These are phyloP conservation scores for Fissipunctia ypsillon DNA, from an alignment of 2,888 invertebrate species.

Conservation along the genomic window DNA sequence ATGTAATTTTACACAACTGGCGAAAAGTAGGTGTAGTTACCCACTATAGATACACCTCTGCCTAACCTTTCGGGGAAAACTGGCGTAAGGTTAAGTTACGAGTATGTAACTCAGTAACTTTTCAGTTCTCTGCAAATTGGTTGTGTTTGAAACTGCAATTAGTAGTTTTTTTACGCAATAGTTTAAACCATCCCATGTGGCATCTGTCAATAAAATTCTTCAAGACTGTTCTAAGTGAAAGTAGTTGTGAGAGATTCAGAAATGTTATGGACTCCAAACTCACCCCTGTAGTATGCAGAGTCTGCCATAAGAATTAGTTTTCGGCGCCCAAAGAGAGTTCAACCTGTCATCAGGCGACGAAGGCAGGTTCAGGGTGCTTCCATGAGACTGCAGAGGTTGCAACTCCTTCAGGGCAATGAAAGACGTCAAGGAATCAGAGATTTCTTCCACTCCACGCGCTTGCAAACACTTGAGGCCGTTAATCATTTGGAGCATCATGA, in stretches of 20 bases:
- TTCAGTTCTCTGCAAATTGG: background rate
- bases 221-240: background rate
- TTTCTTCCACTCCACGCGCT: conserved; percentile 95
- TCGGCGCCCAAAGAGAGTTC: conserved; percentile 86
- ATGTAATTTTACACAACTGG: background rate
- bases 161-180: background rate
- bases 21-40: background rate
- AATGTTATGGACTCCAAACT: conserved; percentile 69
- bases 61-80: no score
- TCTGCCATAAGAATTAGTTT: conserved; percentile 90
- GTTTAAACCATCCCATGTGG: background rate
- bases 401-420: conserved; percentile 93
- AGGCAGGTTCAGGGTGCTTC: conserved; percentile 75
- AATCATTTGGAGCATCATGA: conserved; percentile 95
- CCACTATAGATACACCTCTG: background rate
- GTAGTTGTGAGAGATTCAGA: background rate
- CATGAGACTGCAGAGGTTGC: conserved; percentile 73
- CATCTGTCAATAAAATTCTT: background rate
- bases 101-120: background rate
- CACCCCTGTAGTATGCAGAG: conserved; percentile 95
- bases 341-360: conserved; percentile 83
- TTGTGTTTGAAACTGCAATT: background rate
- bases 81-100: background rate
- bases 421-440: conserved; percentile 92
- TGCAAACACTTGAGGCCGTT: conserved; percentile 95